Evolutionary conservation across 2,888 invertebrate genomes (phyloP), one percentile per base, ranked within the genome.

Genomic region (Cerastis rubricosa): DNA sequence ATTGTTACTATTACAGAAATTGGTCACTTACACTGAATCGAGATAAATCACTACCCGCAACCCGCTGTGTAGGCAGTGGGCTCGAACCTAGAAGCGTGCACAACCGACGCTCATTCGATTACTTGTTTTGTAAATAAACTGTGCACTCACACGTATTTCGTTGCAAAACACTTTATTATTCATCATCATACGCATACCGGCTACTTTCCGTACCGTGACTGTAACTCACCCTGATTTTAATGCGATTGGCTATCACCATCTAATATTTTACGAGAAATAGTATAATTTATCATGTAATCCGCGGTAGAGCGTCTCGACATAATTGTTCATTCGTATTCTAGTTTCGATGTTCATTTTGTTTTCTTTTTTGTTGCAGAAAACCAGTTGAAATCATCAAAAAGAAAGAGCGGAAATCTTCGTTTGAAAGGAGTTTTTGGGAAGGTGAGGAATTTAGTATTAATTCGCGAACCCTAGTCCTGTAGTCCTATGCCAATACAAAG

Each of bases 371-470:
- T 96, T 96, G 76, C 95, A 96, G 96, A 87, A 96, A 96, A 93
- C 92, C 93, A 71, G 88, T 87, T 71, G 88, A 91, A 61, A 90
- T 90, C 73, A 91, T 91, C 88, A 93, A 95, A 89, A 91, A 92
- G 89, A 93, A 91, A 84, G 93, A 94, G 74, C 93, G 93, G 89
- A 96, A 96, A 91, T 85, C 94, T 57, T 90, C 94, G 40, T 96
- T 92, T 81, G 95, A 95, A 85, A 92, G 94, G 80, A 93, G 78
- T 89, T 96, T 95, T 89, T 96, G 96, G 96, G 96, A 96, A 90
- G 96, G 96, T 96, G 85, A 93, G 94, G 88, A 63, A 57, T 71
- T 57, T 63, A 65, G 19, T 69, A 68, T 43, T 51, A 5, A 12
- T 35, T 51, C 9, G 4, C 12, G 49, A 17, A 43, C 5, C 14